Base-by-base conservation (phyloP, 1,140 invertebrate species). In the Papilio glaucus region DNA sequence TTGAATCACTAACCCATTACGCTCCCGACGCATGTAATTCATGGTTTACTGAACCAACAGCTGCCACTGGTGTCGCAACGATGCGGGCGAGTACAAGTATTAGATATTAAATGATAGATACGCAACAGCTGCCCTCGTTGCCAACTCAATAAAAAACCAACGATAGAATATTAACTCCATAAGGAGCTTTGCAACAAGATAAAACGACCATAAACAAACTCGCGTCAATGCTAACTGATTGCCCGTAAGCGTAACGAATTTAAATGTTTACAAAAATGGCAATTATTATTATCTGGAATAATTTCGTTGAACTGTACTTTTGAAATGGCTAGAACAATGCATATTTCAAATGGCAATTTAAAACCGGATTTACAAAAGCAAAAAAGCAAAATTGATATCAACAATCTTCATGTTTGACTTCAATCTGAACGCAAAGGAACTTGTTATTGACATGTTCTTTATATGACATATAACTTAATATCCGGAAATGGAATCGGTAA, bases 21-120 rank as follows among this genome's bases (percentile, higher is more conserved):
- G 77, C 72, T 38, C 71, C 63, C 62, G 74, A 79, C 72, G 77
- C 76, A 73, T 77, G 77, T 79, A 80, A 77, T 80, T 79, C 74
- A 79, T 77, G 79, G 85, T 83, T 85, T 85, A 83, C 61, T 88
- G 82, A 84, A 81, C 78, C 68, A 80, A 78, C 89, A 91, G 89
- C 86, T 89, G 88, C 83, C 72, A 3, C 21, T 29, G 72, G 63
- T 65, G 75, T 78, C 77, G 78, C 75, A 75, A 72, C 75, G 74
- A 87, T 86, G 82, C 81, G 84, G 79, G 83, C 68, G 61, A 74
- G 79, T 81, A 79, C 75, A 79, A 85, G 82, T 82, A 80, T 69
- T 49, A 69, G 67, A 69, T 69, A 69, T 69, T 29, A 49, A 49
- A 49, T 45, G 79, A 79, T 74, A 77, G 73, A 65, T 67, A 63